Evolutionary conservation across 2,113 vertebrate species (phyloP), one percentile per base, ranked within the genome.

Genomic region (Solea solea): DNA sequence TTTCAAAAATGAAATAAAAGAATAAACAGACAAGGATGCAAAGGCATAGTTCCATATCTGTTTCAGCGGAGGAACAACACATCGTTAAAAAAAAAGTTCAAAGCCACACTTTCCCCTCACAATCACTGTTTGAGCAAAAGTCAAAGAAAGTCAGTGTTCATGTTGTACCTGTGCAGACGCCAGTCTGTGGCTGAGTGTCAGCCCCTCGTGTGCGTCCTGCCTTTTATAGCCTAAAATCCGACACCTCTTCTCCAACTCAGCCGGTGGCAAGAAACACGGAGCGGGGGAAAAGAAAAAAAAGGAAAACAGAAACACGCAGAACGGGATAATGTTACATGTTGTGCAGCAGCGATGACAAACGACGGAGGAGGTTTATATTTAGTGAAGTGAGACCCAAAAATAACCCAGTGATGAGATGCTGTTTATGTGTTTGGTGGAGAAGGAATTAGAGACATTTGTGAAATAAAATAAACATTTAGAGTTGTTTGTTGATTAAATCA

Each of bases 261-360:
- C 61, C 64, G 49, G 66, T 27, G 71, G 64, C 46, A 21, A 57
- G 11, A 45, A 9, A 45, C 3, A 45, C 3, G 34, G 34, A 34
- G 5, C 3, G 34, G 5, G 5, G 34, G 34, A 34, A 34, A 45
- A 9, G 4, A 11, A 45, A 9, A 45, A 11, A 48, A 11, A 16
- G 34, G n/a, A 9, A 41, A 5, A 50, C 1, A n/a, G 9, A 41
- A 67, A 57, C 56, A 41, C 70, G 8, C 27, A 1, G 40, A 76
- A 58, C 56, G 75, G 81, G 76, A 84, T 85, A 69, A 72, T 58
- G 86, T 90, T 91, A 86, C 91, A 86, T 86, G 90, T 91, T 64
- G 68, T 94, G 94, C 94, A 87, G 92, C 94, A 88, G 92, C 74
- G 90, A 86, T 70, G 81, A 87, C 87, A 89, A 90, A 84, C 73